These are phyloP conservation scores for Maniola hyperantus DNA, from an alignment of 2,888 invertebrate species.

Conservation along the genomic window DNA sequence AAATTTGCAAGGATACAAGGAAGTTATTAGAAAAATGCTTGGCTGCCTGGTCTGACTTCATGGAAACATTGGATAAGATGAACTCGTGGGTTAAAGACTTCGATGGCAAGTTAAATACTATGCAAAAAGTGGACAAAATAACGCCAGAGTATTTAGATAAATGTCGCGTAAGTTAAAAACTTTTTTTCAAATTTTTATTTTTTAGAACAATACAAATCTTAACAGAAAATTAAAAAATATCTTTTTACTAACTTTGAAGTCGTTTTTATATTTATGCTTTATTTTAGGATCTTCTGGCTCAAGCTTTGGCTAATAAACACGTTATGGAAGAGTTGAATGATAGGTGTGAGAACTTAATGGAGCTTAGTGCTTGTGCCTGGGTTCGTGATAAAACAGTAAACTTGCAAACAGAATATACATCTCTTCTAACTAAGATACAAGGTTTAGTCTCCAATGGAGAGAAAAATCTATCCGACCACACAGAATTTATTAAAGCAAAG, in stretches of 20 bases:
- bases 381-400: conserved; percentile 94
- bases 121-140: conserved; percentile 88
- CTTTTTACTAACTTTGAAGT: too few species aligned
- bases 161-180: conserved; percentile 83
- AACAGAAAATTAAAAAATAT: too few species aligned
- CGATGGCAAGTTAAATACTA: conserved; percentile 84
- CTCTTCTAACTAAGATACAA: conserved; percentile 90
- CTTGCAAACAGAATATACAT: conserved; percentile 91
- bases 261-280: conserved; percentile 1
- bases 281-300: conserved; percentile 85
- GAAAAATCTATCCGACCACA: conserved; percentile 94
- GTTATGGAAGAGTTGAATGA: conserved; percentile 93
- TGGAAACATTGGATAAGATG: conserved; percentile 87
- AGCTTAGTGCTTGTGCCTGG: conserved; percentile 91
- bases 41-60: conserved; percentile 91
- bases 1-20: conserved; percentile 89
- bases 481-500: conserved; percentile 94
- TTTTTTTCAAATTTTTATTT: neutral
- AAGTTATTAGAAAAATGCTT: conserved; percentile 89
- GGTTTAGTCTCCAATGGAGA: conserved; percentile 92
- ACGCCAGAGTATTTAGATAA: conserved; percentile 89
- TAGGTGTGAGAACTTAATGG: conserved; percentile 93
- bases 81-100: conserved; percentile 89
- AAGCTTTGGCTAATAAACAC: conserved; percentile 89
- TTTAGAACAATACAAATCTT: neutral